A percentile compares a stretch with the other conserved stretches of the same genome.
These are phyloP conservation scores for Acinonyx jubatus DNA, from an alignment of 2,113 vertebrate species.

Conservation along the genomic window DNA sequence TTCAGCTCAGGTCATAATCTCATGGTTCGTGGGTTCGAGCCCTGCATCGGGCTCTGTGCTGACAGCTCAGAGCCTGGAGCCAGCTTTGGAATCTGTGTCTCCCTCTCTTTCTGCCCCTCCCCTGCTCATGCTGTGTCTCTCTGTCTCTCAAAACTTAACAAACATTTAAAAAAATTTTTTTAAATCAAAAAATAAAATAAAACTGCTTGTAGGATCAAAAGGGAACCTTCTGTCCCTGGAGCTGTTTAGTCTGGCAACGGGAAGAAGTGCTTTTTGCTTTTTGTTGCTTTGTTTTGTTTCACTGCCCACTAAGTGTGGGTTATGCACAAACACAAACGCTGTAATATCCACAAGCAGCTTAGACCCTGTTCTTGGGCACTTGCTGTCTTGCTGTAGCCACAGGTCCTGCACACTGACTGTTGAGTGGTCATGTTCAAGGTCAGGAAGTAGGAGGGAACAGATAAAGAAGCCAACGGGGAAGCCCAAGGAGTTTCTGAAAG, in stretches of 20 bases:
- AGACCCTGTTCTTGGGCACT: background rate
- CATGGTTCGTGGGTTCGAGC: no score
- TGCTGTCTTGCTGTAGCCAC: background rate
- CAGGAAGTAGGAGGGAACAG: background rate
- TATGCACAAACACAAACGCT: background rate
- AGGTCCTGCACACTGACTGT: background rate
- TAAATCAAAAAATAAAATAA: background rate
- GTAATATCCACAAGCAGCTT: background rate
- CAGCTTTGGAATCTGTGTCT: no score
- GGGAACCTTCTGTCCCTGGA: background rate
- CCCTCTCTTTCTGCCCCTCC: no score
- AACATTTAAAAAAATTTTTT: no score
- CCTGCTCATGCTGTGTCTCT: no score
- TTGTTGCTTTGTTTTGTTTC: constrained; percentile 36
- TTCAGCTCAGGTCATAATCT: no score
- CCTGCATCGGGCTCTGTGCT: no score
- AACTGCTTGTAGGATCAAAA: constrained; percentile 28
- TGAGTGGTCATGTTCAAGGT: background rate
- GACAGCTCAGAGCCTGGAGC: no score
- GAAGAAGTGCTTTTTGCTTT: constrained; percentile 30
- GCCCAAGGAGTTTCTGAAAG: background rate
- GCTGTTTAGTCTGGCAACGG: constrained; percentile 25
- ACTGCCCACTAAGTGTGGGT: background rate
- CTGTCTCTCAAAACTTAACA: no score
- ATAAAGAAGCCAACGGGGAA: background rate